Percentiles rank a stretch among this genome's conserved stretches.
Conservation (phyloP, 2,888 invertebrate species). For the Ophonus ardosiacus region DNA sequence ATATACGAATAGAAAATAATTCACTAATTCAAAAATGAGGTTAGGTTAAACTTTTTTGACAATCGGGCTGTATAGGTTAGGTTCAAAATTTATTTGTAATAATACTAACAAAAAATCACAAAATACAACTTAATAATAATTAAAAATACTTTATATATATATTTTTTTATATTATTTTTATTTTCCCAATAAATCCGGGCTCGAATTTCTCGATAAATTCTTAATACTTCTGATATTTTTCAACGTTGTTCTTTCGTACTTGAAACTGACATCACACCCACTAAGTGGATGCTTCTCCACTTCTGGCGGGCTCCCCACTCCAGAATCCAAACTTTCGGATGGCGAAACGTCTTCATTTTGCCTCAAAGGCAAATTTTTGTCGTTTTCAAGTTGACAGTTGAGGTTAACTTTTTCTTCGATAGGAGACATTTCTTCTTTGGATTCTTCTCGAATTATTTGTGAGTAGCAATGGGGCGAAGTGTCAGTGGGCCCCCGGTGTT, state of each 20-base stretch:
- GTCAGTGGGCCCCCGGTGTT: constrained; percentile 67
- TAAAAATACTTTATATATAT: no score
- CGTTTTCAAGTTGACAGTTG: constrained; percentile 65
- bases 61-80: neutral
- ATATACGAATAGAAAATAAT: no score
- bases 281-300: constrained; percentile 84
- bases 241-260: constrained; percentile 87
- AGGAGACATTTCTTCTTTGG: constrained; percentile 57
- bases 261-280: constrained; percentile 88
- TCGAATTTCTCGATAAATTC: constrained; percentile 64
- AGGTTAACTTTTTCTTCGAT: neutral
- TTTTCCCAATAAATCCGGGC: constrained; percentile 64
- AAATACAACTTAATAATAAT: neutral
- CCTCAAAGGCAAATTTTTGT: constrained; percentile 67
- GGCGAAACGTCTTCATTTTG: constrained; percentile 67
- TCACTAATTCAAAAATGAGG: no score
- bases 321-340: constrained; percentile 78
- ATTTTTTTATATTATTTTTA: constrained; percentile 27
- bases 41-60: no score
- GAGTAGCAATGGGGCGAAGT: constrained; percentile 67
- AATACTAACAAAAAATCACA: constrained; percentile 58
- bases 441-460: constrained; percentile 69
- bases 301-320: constrained; percentile 79
- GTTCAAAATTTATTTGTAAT: constrained; percentile 45
- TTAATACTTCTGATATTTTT: constrained; percentile 81